Conservation (phyloP, 2,888 invertebrate species). For the Dynastes maya region DNA sequence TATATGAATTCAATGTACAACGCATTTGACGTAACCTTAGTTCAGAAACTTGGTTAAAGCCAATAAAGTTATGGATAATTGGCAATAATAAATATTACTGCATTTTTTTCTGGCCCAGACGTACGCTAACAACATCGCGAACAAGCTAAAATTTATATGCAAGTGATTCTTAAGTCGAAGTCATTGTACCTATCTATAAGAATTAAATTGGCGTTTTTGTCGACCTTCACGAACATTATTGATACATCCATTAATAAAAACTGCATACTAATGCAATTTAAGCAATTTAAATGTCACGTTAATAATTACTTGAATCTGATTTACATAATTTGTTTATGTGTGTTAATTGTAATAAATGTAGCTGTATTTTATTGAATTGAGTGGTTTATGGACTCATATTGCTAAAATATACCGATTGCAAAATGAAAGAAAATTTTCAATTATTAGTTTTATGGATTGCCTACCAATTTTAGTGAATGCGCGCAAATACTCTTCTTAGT, state of each 20-base stretch:
- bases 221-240: conserved; percentile 30
- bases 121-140: not conserved
- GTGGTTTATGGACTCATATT: no score
- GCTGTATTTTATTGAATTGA: no score
- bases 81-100: conserved; percentile 4
- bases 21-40: no score
- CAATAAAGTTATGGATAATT: not conserved
- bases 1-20: no score
- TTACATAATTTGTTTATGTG: not conserved
- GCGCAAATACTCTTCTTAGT: no score
- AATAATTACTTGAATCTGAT: conserved; percentile 5
- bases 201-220: conserved; percentile 21
- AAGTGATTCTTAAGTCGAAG: conserved; percentile 14
- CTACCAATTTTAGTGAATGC: no score
- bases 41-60: no score
- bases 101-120: not conserved
- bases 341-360: no score
- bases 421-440: no score
- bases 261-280: conserved; percentile 30
- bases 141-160: not conserved
- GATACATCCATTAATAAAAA: conserved; percentile 16
- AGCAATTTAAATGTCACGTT: conserved; percentile 20
- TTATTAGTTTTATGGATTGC: no score
- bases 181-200: conserved; percentile 24
- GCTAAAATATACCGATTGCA: no score